These are phyloP conservation scores for Drosophila nebulosa DNA, from an alignment of 1,140 invertebrate species.

Conservation along the genomic window DNA sequence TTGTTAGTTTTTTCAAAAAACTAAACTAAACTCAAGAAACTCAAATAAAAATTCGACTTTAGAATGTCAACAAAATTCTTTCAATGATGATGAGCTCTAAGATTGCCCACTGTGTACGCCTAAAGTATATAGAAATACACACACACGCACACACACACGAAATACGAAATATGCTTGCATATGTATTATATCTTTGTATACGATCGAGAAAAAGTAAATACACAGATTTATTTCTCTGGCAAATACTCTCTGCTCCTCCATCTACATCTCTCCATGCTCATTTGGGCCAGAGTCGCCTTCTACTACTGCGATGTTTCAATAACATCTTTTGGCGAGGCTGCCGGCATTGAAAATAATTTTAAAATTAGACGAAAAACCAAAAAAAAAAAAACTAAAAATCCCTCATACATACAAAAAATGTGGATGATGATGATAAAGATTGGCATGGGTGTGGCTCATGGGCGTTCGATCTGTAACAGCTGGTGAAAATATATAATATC, in stretches of 20 bases:
- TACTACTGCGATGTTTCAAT: slow-evolving; percentile 45
- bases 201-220: slow-evolving; percentile 50
- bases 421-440: slow-evolving; percentile 20
- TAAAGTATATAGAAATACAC: neutral
- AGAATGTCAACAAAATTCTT: no score
- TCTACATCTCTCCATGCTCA: neutral
- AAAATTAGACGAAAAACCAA: slow-evolving; percentile 58
- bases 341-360: slow-evolving; percentile 73
- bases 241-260: slow-evolving; percentile 37
- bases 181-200: neutral
- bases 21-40: no score
- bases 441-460: slow-evolving; percentile 37
- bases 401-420: neutral
- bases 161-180: no score
- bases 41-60: no score
- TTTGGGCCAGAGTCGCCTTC: slow-evolving; percentile 31
- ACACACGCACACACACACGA: neutral
- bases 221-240: slow-evolving; percentile 17
- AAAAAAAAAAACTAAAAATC: slow-evolving; percentile 47
- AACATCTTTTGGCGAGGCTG: slow-evolving; percentile 58
- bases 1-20: no score
- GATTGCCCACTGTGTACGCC: neutral
- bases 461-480: slow-evolving; percentile 48
- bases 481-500: slow-evolving; percentile 2
- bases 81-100: no score